Evolutionary conservation across 2,797 vertebrate species (phyloP).

Genomic region (Molossus molossus): DNA sequence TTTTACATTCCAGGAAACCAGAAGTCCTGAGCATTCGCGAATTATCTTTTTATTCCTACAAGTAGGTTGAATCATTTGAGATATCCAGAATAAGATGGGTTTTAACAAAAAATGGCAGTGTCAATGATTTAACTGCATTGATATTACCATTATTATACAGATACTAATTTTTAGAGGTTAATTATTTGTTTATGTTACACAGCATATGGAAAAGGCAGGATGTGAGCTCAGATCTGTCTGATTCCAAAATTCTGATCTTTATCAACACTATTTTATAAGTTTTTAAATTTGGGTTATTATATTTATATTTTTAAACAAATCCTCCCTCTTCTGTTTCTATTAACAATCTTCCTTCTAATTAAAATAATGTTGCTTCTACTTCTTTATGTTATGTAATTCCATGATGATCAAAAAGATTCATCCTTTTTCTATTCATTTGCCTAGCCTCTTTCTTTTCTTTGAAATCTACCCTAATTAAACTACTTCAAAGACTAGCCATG

Average conservation of each 20-base stretch:
- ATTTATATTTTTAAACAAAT: conserved; percentile 35
- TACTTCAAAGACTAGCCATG: background rate
- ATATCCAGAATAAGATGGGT: background rate
- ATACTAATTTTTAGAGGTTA: conserved; percentile 8
- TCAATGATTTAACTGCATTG: background rate
- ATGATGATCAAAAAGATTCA: background rate
- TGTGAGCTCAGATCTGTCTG: background rate
- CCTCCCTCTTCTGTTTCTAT: background rate
- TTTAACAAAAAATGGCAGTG: conserved; percentile 2
- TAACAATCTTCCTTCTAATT: background rate
- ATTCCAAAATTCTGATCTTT: background rate
- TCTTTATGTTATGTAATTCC: background rate
- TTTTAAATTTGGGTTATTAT: background rate
- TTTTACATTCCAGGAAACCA: background rate
- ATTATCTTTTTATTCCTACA: conserved; percentile 7
- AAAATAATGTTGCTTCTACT: background rate
- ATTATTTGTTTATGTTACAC: background rate
- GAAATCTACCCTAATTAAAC: background rate
- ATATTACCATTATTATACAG: background rate
- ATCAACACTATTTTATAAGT: background rate
- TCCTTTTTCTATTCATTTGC: conserved; percentile 26
- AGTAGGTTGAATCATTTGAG: background rate
- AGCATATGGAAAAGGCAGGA: background rate
- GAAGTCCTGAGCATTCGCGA: background rate
- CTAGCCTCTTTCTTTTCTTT: background rate